A percentile compares a stretch with the other conserved stretches of the same genome.
These are phyloP conservation scores for Hipposideros armiger DNA, from an alignment of 2,113 vertebrate species.

Conservation along the genomic window DNA sequence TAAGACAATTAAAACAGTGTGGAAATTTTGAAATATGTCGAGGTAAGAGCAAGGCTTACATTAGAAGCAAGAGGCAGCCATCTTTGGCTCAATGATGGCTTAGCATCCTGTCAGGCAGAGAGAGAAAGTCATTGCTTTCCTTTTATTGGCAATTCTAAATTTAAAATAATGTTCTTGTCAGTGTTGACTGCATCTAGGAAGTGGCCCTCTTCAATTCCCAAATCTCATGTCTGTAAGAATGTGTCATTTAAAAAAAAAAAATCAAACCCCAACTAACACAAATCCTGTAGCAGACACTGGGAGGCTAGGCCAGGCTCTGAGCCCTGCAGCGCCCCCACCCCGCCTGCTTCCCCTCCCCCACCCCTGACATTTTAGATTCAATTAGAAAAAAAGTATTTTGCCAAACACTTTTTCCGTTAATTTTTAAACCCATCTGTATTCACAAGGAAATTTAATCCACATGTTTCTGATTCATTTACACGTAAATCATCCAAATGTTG, in stretches of 20 bases:
- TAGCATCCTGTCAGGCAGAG: not conserved
- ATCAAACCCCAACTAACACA: not conserved
- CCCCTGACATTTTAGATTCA: constrained; percentile 62
- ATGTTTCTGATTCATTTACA: constrained; percentile 86
- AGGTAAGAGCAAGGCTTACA: not conserved
- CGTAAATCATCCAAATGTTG: constrained; percentile 84
- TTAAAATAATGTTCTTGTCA: constrained; percentile 49
- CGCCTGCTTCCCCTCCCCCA: not conserved
- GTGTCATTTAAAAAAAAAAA: not conserved
- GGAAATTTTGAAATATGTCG: not conserved
- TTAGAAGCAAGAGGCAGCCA: not conserved
- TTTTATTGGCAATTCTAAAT: constrained; percentile 42
- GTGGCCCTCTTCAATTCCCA: constrained; percentile 1
- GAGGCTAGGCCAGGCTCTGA: not conserved
- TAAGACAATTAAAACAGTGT: not conserved
- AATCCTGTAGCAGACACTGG: not conserved
- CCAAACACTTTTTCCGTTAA: constrained; percentile 85
- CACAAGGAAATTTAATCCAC: constrained; percentile 85
- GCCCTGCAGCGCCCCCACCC: not conserved
- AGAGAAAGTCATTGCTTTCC: not conserved
- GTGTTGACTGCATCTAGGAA: constrained; percentile 3
- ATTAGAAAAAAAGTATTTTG: constrained; percentile 76
- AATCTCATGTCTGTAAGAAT: not conserved
- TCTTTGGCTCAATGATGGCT: not conserved
- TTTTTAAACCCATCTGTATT: constrained; percentile 86